These are phyloP conservation scores for Piprites chloris DNA, from an alignment of 2,113 vertebrate genomes.

Conservation along the genomic window DNA sequence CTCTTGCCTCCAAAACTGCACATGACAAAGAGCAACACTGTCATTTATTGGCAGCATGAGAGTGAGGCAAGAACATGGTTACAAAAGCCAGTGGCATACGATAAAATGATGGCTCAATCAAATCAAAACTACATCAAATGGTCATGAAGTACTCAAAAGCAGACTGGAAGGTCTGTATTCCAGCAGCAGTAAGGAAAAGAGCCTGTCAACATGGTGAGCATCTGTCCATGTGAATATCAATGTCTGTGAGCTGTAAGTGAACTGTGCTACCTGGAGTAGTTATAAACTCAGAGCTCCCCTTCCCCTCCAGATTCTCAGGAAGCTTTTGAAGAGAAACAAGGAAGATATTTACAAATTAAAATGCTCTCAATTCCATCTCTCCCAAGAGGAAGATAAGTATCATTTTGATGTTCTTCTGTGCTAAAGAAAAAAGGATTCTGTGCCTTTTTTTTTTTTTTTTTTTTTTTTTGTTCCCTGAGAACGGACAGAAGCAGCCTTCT, in stretches of 20 bases:
- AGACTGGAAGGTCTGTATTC: constrained; percentile 3
- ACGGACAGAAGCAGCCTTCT: not conserved
- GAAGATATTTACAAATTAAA: not conserved
- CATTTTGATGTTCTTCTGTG: not conserved
- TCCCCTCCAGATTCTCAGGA: not conserved
- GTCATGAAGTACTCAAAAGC: not conserved
- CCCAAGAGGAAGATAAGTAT: not conserved
- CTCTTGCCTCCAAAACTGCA: not conserved
- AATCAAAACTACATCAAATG: too few relatives aligned
- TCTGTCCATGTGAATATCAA: not conserved
- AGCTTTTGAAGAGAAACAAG: not conserved
- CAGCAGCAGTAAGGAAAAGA: not conserved
- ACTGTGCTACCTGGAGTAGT: not conserved
- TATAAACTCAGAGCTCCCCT: not conserved
- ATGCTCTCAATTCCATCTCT: constrained; percentile 4
- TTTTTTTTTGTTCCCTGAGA: not conserved
- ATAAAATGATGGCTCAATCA: constrained; percentile 54
- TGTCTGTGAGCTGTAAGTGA: not conserved
- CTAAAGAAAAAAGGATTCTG: not conserved
- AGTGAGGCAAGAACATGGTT: constrained; percentile 36
- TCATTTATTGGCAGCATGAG: not conserved
- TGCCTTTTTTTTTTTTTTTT: not conserved
- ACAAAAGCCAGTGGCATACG: constrained; percentile 31
- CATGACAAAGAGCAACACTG: not conserved
- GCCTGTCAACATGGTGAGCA: not conserved